Evolutionary conservation across 2,797 vertebrate genomes (phyloP).

Genomic region (Crax fasciolata): DNA sequence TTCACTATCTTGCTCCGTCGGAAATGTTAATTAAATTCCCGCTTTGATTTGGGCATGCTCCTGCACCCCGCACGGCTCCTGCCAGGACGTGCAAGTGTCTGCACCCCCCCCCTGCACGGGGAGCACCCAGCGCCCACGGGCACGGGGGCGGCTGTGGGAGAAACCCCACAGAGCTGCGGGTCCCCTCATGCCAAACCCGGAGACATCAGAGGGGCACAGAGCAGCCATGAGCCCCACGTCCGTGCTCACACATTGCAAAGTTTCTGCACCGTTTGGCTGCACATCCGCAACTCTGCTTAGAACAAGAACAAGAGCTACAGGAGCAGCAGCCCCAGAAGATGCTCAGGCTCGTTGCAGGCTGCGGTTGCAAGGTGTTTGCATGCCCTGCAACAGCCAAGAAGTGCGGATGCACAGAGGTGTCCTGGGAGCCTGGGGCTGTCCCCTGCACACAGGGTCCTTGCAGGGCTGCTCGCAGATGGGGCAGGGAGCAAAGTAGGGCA

Average conservation of each 20-base stretch:
- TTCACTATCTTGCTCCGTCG: background rate
- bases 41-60: conserved; percentile 48
- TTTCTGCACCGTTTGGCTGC: background rate
- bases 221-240: background rate
- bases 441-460: too few relatives aligned
- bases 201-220: rapidly evolving
- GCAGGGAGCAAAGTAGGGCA: conserved; percentile 66
- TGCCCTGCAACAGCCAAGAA: background rate
- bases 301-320: background rate
- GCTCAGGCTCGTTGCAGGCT: background rate
- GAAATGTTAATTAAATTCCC: conserved; percentile 61
- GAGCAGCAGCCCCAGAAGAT: background rate
- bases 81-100: background rate
- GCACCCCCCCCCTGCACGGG: background rate
- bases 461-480: conserved; percentile 57
- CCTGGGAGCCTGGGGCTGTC: too few relatives aligned
- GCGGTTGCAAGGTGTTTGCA: background rate
- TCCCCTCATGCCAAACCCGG: background rate
- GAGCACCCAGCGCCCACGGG: conserved; percentile 1
- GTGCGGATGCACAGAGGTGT: too few relatives aligned
- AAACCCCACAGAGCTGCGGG: rapidly evolving
- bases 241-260: rapidly evolving
- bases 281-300: rapidly evolving
- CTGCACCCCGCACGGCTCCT: conserved; percentile 1
- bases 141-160: rapidly evolving